Evolutionary conservation across 2,888 invertebrate species (phyloP).

Genomic region (Cheilosia vulpina): DNA sequence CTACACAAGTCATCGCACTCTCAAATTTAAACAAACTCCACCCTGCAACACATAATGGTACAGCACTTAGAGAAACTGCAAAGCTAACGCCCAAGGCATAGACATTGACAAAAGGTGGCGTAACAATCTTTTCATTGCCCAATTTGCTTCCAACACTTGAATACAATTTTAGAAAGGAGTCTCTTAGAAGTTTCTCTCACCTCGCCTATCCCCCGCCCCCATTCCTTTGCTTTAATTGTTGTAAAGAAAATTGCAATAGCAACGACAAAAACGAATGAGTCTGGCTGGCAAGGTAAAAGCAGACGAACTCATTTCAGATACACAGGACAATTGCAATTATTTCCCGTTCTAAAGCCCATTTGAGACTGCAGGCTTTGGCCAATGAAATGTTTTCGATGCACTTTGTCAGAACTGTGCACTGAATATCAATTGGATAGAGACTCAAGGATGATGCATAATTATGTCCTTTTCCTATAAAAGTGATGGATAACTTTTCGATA

Average conservation of each 20-base stretch:
- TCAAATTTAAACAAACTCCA: neutral
- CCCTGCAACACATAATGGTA: neutral
- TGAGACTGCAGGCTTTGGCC: neutral
- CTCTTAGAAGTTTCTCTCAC: neutral
- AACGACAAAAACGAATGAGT: constrained; percentile 1
- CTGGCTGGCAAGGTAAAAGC: neutral
- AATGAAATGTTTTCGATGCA: neutral
- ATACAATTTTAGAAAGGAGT: constrained; percentile 13
- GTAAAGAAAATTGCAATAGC: neutral
- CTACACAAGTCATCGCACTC: neutral
- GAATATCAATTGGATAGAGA: constrained; percentile 7
- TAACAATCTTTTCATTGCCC: constrained; percentile 14
- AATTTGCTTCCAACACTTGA: constrained; percentile 32
- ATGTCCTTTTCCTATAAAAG: neutral
- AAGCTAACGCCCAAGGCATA: constrained; percentile 13
- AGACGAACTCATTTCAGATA: constrained; percentile 1
- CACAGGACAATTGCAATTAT: constrained; percentile 22
- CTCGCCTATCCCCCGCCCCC: too few relatives aligned
- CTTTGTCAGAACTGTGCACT: neutral
- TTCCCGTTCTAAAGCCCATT: neutral
- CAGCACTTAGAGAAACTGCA: neutral
- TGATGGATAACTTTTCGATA: neutral
- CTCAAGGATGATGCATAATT: neutral
- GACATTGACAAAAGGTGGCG: constrained; percentile 5
- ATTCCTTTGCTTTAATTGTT: neutral